A percentile compares a stretch with the other conserved stretches of the same genome.
Conservation (phyloP, 2,888 invertebrate species). For the Xestia rhomboidea region DNA sequence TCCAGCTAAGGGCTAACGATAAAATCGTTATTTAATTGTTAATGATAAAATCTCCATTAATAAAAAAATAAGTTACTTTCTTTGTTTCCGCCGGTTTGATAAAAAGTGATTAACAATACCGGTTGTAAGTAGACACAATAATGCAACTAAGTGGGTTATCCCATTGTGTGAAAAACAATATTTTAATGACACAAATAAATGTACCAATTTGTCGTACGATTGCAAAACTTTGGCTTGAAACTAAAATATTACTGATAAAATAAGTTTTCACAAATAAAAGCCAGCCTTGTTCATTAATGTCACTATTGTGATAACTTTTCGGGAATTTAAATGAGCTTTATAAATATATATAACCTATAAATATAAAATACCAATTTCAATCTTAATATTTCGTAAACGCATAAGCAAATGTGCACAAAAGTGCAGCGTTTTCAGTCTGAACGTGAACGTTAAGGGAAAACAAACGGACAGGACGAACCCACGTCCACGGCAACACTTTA, state of each 20-base stretch:
- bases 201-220: neutral
- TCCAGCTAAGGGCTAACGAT: neutral
- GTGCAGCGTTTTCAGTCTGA: neutral
- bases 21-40: neutral
- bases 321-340: no score
- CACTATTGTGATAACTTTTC: no score
- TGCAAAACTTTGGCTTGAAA: neutral
- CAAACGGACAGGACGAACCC: neutral
- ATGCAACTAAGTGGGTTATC: neutral
- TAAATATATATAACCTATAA: no score
- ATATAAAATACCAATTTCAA: neutral
- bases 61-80: constrained; percentile 1
- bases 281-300: no score
- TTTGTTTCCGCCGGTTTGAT: constrained; percentile 19
- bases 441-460: neutral
- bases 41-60: constrained; percentile 12
- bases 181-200: neutral
- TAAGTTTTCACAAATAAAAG: no score
- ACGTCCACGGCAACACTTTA: neutral
- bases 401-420: neutral
- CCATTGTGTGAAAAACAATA: neutral
- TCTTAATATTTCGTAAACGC: neutral
- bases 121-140: neutral
- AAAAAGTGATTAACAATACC: constrained; percentile 21
- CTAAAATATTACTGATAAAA: neutral